Percentiles rank a stretch among this genome's conserved stretches.
Evolutionary conservation across 2,113 vertebrate genomes (phyloP).

Genomic region (Rhineura floridana): DNA sequence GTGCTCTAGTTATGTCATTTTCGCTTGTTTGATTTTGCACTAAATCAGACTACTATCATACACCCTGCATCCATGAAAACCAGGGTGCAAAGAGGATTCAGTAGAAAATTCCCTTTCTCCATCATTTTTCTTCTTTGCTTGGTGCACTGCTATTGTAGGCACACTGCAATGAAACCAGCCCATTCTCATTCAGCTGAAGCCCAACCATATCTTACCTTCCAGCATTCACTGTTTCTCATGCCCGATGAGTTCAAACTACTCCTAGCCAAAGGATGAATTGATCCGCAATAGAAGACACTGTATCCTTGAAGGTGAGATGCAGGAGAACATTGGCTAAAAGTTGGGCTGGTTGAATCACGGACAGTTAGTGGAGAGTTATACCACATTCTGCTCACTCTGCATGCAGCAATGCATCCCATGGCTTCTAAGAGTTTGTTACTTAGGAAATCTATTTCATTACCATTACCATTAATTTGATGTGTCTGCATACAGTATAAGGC

Average conservation of each 20-base stretch:
- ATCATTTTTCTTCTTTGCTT: neutral
- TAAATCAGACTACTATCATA: neutral
- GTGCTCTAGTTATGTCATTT: neutral
- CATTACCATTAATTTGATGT: neutral
- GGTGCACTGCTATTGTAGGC: neutral
- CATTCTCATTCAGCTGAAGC: neutral
- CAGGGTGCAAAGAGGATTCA: neutral
- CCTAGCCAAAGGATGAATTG: neutral
- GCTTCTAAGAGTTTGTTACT: neutral
- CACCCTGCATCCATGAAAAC: neutral
- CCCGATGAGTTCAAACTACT: neutral
- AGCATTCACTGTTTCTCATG: neutral
- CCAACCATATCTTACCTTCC: neutral
- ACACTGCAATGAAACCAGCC: neutral
- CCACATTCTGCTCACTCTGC: neutral
- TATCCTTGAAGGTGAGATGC: neutral
- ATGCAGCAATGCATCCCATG: neutral
- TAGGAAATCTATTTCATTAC: neutral
- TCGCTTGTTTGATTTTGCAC: neutral
- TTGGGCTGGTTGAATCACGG: neutral
- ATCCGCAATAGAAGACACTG: neutral
- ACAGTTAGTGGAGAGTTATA: neutral
- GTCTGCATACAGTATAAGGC: neutral
- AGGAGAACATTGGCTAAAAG: neutral
- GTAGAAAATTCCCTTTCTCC: neutral